Evolutionary conservation across 2,888 invertebrate genomes (phyloP), one percentile per base, ranked within the genome.

Genomic region (Prenolepis imparis): DNA sequence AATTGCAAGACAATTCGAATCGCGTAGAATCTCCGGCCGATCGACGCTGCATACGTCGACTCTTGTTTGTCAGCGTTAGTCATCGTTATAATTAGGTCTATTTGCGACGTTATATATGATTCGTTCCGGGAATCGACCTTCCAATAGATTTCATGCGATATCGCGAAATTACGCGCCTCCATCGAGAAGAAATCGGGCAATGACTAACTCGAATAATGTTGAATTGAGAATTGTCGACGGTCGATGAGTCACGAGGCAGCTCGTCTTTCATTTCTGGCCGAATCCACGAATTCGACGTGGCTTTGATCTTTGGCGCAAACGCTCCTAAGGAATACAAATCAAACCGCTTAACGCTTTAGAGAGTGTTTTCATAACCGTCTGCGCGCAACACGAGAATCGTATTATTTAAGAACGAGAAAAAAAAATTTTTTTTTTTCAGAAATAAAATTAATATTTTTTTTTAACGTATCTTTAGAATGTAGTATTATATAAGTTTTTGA

Each of bases 71-170:
- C 64, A 64, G 74, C 52, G 77, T 86, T 87, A 85, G 86, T 90
- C 90, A 90, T 84, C 84, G 87, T 86, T 90, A 90, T 90, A 90
- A 90, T 90, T 90, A 90, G 88, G 82, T 39, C 74, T 86, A 88
- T 89, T 86, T 81, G 64, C 67, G 84, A 77, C 83, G 84, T 85
- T 84, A 74, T 61, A 64, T 52, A 72, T 64, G 82, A 89, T 87
- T 81, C 86, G 86, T 89, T 89, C 88, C 80, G 67, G 32, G 81
- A 81, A 81, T 74, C 63, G 39, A 48, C 12, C 75, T 74, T 74
- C 39, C 81, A 63, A 81, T 74, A 73, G 74, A 74, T 81, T 81
- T 75, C 81, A 81, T n/a, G n/a, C 63, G 81, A 75, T 41, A 55
- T 59, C 44, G 78, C 28, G 57, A 63, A 61, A 73, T 63, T 48